Evolutionary conservation across 2,888 invertebrate genomes (phyloP).

Genomic region (Noctua comes): DNA sequence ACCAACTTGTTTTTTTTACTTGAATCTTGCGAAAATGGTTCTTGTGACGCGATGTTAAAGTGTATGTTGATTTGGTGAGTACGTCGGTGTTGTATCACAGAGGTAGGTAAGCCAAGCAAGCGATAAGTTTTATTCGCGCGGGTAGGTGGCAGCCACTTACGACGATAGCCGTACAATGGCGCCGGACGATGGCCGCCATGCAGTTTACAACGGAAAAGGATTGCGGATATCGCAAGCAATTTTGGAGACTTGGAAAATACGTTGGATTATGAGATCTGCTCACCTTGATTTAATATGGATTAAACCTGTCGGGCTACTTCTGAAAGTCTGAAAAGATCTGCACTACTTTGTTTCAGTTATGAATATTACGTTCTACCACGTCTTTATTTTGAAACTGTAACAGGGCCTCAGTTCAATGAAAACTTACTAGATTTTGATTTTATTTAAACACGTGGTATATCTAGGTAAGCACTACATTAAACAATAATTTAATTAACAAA

Average conservation of each 20-base stretch:
- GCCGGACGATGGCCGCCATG: constrained; percentile 42
- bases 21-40: constrained; percentile 35
- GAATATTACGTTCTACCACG: background rate
- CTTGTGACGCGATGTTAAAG: constrained; percentile 51
- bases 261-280: constrained; percentile 4
- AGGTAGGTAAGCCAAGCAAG: constrained; percentile 77
- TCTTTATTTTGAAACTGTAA: background rate
- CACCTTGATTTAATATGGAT: constrained; percentile 30
- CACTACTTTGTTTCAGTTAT: background rate
- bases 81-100: constrained; percentile 61
- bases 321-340: too few relatives aligned
- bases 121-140: constrained; percentile 84
- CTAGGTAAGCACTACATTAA: constrained; percentile 5
- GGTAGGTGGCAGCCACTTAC: constrained; percentile 74
- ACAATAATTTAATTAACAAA: constrained; percentile 31
- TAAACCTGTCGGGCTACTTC: background rate
- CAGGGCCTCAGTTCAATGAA: background rate
- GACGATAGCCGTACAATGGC: constrained; percentile 62
- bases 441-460: background rate
- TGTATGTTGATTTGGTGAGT: constrained; percentile 16
- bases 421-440: background rate
- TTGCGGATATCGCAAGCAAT: constrained; percentile 34
- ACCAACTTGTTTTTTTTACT: constrained; percentile 57
- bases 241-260: constrained; percentile 8
- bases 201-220: constrained; percentile 52